Evolutionary conservation across 2,797 vertebrate species (phyloP), one percentile per base, ranked within the genome.

Genomic region (Scarus forsteni): DNA sequence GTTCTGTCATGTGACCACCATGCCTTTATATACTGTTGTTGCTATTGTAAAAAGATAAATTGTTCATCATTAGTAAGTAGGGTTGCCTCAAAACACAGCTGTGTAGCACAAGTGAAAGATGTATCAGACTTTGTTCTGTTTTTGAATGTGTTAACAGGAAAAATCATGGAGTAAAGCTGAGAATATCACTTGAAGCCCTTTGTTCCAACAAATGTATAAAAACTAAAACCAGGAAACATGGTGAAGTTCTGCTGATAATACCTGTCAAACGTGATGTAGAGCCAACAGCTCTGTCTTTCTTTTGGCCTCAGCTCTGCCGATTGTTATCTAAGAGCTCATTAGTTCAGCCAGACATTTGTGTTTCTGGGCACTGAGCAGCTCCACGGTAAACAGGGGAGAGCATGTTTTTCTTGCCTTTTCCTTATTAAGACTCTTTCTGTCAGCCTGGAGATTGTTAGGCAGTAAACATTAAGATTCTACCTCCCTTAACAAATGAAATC

Each of bases 261-360:
- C 46, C 7, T 42, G 19, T 44, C 39, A n/a, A 13, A 39, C 11
- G 38, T 36, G 50, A 51, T 12, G 16, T 40, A 27, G 18, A 27
- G 11, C 14, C 60, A 42, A 64, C 36, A 52, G 3, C 18, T 53
- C 36, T 27, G 34, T 9, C 14, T 60, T 8, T 39, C 18, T 34
- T 54, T 59, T 57, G 15, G 10, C 10, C n/a, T 66, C 44, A 58
- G 14, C 51, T 15, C 34, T 60, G 34, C 52, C 54, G 50, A 51
- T 34, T 51, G 50, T 51, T 51, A 51, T 51, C 50, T 44, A 12
- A 65, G 39, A 49, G 35, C 59, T 75, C 48, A 70, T 70, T 67
- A 79, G 38, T 73, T 62, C 19, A 62, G 38, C 44, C 10, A 67
- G 44, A 43, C 45, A 59, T 81, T 76, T 71, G 50, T 60, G 51